Base-by-base conservation (phyloP, 1,140 invertebrate species). In the Vanessa atalanta region DNA sequence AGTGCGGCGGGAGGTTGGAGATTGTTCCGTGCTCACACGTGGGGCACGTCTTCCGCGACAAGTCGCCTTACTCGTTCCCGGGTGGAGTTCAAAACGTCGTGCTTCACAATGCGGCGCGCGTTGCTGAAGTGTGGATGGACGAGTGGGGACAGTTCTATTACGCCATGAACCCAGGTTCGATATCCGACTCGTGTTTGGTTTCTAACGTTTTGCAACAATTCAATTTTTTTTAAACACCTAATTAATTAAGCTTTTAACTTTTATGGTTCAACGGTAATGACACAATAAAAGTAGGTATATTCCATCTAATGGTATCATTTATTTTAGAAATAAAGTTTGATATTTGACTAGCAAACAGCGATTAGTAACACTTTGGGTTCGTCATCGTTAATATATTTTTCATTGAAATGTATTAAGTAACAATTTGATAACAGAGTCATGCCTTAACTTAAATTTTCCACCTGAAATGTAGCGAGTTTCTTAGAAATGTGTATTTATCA, bases 111-210 rank as follows among this genome's bases (percentile, higher is more conserved):
- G 97, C 98, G 82, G 98, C 97, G 63, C 95, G 98, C 83, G 97
- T 99, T 79, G 98, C 98, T 83, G 98, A 98, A 94, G 98, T 99
- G 86, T 99, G 98, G 98, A 97, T 99, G 97, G 98, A 99, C 95
- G 97, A 99, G 94, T 99, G 98, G 98, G 96, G 97, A 93, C 96
- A 98, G 94, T 99, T 99, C 95, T 99, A 99, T 96, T 99, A 98
- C 95, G 96, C 97, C 93, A 98, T 99, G 96, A 99, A 98, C 93
- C 97, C 98, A 97, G 97, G 98, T 99, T 96, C 95, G 95, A 79
- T 68, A 23, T 71, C 60, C 79, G 67, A 57, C 70, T 60, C 51
- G 60, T 73, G 73, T 61, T 71, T 74, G 63, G n/a, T 65, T 71
- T 69, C 76, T 79, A 79, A 79, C 31, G 26, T 76, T 79, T 79